Evolutionary conservation across 2,888 invertebrate genomes (phyloP), one percentile per base, ranked within the genome.

Genomic region (Elegia similella): DNA sequence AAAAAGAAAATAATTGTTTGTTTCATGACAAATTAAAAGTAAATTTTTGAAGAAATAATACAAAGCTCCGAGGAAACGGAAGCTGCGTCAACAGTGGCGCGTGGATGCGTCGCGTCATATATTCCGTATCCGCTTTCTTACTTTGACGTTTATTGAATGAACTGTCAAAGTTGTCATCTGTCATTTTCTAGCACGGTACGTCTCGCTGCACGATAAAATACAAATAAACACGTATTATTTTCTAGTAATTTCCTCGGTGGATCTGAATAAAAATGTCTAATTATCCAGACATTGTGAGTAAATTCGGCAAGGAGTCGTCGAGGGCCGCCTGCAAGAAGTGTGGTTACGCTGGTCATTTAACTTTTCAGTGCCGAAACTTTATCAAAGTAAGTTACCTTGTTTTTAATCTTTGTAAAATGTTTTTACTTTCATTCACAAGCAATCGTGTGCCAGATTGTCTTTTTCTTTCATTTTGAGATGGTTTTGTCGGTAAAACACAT

Each of bases 331-430:
- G 98, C 80, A 97, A 96, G 81, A 98, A 98, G 86, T 98, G 98
- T 92, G 98, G 98, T 66, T 98, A 98, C 86, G 96, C 97, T 61
- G 98, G 98, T 1, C 98, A 99, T 84, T 92, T 99, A 70, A 98
- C 99, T 12, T 98, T 96, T 83, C 98, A 99, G 80, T 99, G 98
- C 77, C 92, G 98, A 70, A 99, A 99, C 85, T 98, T 98, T 82
- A 95, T 98, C 58, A 97, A 98, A 93, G 93, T 93, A 87, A 84
- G 82, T 79, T 47, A 53, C 17, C 16, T 50, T 59, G 15, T 34
- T 50, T 50, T 16, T 12, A 10, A 34, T 12, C 16, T 50, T 3
- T 44, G 7, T 8, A 30, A 13, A 32, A 13, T 1, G n/a, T 29
- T 43, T 43, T 43, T 7, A 12, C 12, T 13, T 15, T 15, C 6